Conservation (phyloP, 1,140 invertebrate species). For the Sinonovacula constricta region DNA sequence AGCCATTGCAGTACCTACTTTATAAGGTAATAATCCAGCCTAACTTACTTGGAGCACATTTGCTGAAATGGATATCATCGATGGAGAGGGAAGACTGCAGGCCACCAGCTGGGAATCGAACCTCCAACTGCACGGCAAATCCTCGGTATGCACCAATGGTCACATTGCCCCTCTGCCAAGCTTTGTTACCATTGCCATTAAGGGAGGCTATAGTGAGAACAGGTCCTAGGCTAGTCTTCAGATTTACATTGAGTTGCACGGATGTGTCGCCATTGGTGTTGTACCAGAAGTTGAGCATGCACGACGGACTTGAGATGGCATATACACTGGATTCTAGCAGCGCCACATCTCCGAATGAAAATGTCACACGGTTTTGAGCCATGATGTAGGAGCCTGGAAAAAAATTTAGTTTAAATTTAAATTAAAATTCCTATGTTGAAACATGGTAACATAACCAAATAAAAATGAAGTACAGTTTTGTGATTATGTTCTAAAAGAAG, state of each 20-base stretch:
- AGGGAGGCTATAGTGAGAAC: neutral
- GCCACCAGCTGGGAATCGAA: conserved; percentile 50
- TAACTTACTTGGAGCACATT: conserved; percentile 61
- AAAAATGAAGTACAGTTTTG: too few species aligned
- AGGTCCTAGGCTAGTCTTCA: conserved; percentile 42
- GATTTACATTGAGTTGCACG: conserved; percentile 46
- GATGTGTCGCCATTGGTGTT: conserved; percentile 85
- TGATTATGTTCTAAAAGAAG: too few species aligned
- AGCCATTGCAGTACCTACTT: too few species aligned
- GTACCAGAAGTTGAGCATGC: conserved; percentile 81
- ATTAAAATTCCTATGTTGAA: too few species aligned
- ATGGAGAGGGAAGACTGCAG: conserved; percentile 67
- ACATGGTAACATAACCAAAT: too few species aligned
- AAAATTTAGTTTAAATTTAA: too few species aligned
- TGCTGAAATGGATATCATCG: conserved; percentile 68
- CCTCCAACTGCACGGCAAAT: conserved; percentile 56
- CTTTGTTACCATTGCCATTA: conserved; percentile 53
- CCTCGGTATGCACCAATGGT: conserved; percentile 44
- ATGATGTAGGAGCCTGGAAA: conserved; percentile 84
- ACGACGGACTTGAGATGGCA: conserved; percentile 57
- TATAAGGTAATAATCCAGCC: too few species aligned
- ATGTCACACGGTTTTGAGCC: conserved; percentile 80
- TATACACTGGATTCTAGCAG: conserved; percentile 62
- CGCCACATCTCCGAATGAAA: conserved; percentile 58
- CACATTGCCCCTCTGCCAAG: conserved; percentile 55